These are phyloP conservation scores for Tribolium madens DNA, from an alignment of 1,140 invertebrate species.

Conservation along the genomic window DNA sequence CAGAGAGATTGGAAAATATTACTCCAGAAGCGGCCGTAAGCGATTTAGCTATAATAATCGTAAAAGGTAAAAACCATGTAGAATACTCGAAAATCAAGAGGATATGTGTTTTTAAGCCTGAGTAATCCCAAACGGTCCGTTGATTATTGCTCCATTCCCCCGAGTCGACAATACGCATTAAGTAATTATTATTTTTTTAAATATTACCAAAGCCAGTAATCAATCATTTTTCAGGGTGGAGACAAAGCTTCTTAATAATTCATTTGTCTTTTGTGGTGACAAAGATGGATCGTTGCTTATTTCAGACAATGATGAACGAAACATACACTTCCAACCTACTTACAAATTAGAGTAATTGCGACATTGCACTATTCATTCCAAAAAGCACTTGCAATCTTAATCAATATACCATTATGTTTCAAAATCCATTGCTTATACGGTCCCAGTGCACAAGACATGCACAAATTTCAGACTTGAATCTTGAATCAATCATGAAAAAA, in stretches of 20 bases:
- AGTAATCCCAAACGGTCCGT: slow-evolving; percentile 20
- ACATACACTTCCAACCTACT: neutral
- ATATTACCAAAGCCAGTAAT: neutral
- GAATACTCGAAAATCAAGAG: slow-evolving; percentile 24
- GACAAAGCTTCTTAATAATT: slow-evolving; percentile 36
- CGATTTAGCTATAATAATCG: neutral
- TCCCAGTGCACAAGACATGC: neutral
- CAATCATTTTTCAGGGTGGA: slow-evolving; percentile 23
- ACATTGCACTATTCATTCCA: neutral
- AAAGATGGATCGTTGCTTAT: slow-evolving; percentile 5
- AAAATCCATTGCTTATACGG: too few species aligned
- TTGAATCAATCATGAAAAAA: neutral
- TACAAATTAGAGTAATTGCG: neutral
- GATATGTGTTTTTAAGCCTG: slow-evolving; percentile 25
- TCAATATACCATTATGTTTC: neutral
- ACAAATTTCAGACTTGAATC: too few species aligned
- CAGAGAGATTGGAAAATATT: neutral
- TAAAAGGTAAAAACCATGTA: slow-evolving; percentile 35
- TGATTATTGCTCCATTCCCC: slow-evolving; percentile 13
- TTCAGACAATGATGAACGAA: slow-evolving; percentile 25
- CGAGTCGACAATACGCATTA: slow-evolving; percentile 2
- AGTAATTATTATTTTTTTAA: slow-evolving; percentile 9
- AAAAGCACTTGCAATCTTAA: neutral
- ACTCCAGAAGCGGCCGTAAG: neutral
- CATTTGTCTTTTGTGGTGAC: slow-evolving; percentile 20